Evolutionary conservation across 2,113 vertebrate genomes (phyloP).

Genomic region (Drymodes brunneopygia): DNA sequence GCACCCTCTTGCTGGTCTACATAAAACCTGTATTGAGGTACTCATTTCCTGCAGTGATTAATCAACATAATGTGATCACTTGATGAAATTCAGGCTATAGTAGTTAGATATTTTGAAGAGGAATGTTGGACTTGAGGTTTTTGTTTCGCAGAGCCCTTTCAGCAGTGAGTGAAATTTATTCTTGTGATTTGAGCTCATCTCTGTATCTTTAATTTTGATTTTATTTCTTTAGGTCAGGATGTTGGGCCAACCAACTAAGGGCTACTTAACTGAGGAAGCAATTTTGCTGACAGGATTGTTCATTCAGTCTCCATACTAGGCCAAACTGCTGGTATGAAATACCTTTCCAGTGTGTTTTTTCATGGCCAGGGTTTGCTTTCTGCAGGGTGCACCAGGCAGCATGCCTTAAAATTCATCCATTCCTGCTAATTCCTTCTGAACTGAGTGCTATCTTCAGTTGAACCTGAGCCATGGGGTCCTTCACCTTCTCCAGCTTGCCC

Average conservation of each 20-base stretch:
- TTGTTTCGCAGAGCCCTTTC: constrained; percentile 1
- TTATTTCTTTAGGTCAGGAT: constrained; percentile 9
- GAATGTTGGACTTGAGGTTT: background rate
- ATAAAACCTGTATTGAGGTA: constrained; percentile 52
- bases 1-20: constrained; percentile 33
- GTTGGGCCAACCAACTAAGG: background rate
- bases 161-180: background rate
- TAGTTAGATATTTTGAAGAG: background rate
- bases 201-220: background rate
- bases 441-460: background rate
- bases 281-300: background rate
- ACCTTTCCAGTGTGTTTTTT: background rate
- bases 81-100: constrained; percentile 38
- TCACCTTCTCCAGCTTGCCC: background rate
- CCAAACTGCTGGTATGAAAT: background rate
- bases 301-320: background rate
- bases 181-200: background rate
- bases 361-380: background rate
- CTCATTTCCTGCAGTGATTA: constrained; percentile 67
- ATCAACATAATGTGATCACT: constrained; percentile 46
- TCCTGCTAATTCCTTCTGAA: background rate
- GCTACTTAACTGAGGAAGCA: background rate
- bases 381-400: fast-evolving
- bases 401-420: background rate
- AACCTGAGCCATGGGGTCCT: background rate